Evolutionary conservation across 2,888 invertebrate genomes (phyloP).

Genomic region (Salpingus planirostris): DNA sequence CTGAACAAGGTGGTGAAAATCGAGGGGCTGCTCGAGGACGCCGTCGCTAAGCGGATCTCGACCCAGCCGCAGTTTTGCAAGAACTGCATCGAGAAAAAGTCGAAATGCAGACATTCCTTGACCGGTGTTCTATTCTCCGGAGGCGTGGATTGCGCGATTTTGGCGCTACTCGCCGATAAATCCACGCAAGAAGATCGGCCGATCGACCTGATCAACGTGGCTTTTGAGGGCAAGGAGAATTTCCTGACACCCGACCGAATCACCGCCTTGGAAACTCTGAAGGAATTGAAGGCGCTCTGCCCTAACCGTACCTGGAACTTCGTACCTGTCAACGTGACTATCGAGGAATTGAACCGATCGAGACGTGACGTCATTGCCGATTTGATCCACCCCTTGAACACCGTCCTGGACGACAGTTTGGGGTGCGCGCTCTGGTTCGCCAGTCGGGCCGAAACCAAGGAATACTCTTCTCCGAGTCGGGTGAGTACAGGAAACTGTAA

Average conservation of each 20-base stretch:
- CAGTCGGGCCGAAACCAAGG: slow-evolving; percentile 56
- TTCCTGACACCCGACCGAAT: slow-evolving; percentile 77
- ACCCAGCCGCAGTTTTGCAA: slow-evolving; percentile 56
- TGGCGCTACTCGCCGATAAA: slow-evolving; percentile 72
- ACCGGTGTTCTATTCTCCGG: slow-evolving; percentile 80
- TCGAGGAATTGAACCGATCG: slow-evolving; percentile 52
- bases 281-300: slow-evolving; percentile 59
- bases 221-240: slow-evolving; percentile 56
- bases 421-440: slow-evolving; percentile 98
- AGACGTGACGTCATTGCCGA: slow-evolving; percentile 57
- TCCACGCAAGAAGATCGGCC: slow-evolving; percentile 54
- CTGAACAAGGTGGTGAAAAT: slow-evolving; percentile 43
- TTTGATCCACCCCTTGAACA: slow-evolving; percentile 75
- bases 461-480: slow-evolving; percentile 53
- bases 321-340: slow-evolving; percentile 66
- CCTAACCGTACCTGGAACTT: slow-evolving; percentile 76
- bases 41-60: slow-evolving; percentile 51
- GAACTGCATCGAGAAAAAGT: slow-evolving; percentile 42
- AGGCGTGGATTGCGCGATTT: slow-evolving; percentile 89
- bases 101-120: slow-evolving; percentile 37
- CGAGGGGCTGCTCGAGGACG: slow-evolving; percentile 46
- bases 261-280: slow-evolving; percentile 62
- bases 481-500: slow-evolving; percentile 41
- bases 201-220: slow-evolving; percentile 92
- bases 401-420: slow-evolving; percentile 91